Conservation (phyloP, 2,113 vertebrate genomes). For the Sturnus vulgaris region DNA sequence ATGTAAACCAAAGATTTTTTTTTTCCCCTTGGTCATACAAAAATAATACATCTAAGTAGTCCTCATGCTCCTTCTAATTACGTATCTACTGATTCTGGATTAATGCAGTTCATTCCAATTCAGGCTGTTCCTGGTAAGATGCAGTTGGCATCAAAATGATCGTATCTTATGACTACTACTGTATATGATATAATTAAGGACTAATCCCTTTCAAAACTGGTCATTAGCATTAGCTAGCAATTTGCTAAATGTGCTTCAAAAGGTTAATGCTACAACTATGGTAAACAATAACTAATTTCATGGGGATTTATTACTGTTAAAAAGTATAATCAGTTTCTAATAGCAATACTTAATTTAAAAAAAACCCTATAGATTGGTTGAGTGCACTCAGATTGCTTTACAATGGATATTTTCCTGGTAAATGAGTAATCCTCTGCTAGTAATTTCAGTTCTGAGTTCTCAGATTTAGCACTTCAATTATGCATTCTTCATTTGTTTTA, state of each 20-base stretch:
- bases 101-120: not conserved
- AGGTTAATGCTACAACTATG: conserved; percentile 31
- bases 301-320: conserved; percentile 59
- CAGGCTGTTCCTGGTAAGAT: not conserved
- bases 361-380: conserved; percentile 1
- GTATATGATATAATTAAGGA: conserved; percentile 18
- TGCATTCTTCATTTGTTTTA: conserved; percentile 55
- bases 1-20: not conserved
- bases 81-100: conserved; percentile 14
- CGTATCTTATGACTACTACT: not conserved
- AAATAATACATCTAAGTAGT: not conserved
- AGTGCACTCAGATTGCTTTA: conserved; percentile 30
- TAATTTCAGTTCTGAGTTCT: conserved; percentile 22
- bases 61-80: not conserved
- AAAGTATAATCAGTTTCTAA: conserved; percentile 52
- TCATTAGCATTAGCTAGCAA: conserved; percentile 45
- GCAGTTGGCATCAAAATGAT: conserved; percentile 29
- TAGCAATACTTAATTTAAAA: conserved; percentile 35
- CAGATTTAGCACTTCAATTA: conserved; percentile 30
- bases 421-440: conserved; percentile 13
- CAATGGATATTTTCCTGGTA: conserved; percentile 35
- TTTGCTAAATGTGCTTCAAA: conserved; percentile 41
- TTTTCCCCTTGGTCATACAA: not conserved
- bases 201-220: conserved; percentile 49
- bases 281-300: conserved; percentile 55